Conservation (phyloP, 2,113 vertebrate species). For the Ameiurus melas region DNA sequence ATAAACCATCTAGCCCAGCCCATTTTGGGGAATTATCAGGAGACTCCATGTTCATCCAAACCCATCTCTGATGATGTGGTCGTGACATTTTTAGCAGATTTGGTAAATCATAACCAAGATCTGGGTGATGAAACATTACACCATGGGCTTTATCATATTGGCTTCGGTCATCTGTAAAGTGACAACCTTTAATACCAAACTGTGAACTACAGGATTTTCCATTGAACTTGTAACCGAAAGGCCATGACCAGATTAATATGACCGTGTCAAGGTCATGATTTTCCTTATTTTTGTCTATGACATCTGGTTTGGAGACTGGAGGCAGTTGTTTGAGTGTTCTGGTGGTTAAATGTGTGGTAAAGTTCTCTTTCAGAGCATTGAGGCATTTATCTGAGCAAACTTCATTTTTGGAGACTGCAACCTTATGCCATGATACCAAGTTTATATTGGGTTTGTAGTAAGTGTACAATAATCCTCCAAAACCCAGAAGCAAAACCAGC, state of each 20-base stretch:
- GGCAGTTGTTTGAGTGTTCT: too few relatives aligned
- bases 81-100: background rate
- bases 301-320: slow-evolving; percentile 15
- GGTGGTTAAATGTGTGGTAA: too few relatives aligned
- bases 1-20: background rate
- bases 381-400: too few relatives aligned
- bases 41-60: too few relatives aligned
- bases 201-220: slow-evolving; percentile 61
- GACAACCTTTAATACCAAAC: slow-evolving; percentile 70
- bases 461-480: too few relatives aligned
- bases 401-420: too few relatives aligned
- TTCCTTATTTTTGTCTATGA: slow-evolving; percentile 68
- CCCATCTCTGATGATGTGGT: slow-evolving; percentile 39
- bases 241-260: slow-evolving; percentile 84
- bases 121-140: slow-evolving; percentile 81
- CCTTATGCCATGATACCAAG: too few relatives aligned
- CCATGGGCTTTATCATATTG: slow-evolving; percentile 78
- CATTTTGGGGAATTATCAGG: background rate
- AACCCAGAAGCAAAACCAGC: too few relatives aligned
- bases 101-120: slow-evolving; percentile 75
- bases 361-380: too few relatives aligned
- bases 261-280: slow-evolving; percentile 71
- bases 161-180: slow-evolving; percentile 76
- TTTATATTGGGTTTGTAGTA: too few relatives aligned
- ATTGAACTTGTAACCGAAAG: slow-evolving; percentile 76